Base-by-base conservation (phyloP, 2,888 invertebrate genomes). In the Protodeltote pygarga region DNA sequence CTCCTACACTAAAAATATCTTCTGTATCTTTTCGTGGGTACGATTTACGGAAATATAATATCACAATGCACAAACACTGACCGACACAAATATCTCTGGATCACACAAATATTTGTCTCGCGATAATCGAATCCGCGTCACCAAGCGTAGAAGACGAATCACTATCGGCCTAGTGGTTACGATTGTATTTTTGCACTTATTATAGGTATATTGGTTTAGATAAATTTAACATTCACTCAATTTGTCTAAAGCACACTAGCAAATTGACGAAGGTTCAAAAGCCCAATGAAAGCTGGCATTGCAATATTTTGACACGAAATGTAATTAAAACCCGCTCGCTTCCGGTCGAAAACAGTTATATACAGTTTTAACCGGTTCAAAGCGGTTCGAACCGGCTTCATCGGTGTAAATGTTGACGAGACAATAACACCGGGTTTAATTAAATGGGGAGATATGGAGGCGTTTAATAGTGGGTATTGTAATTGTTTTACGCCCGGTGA, bases 301-400 rank as follows among this genome's bases (percentile, higher is more conserved):
- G 59, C 59, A 48, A 41, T 54, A 65, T 63, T 65, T 66, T 51
- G 67, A 47, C 64, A 45, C 17, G 28, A 27, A 54, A 42, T 65
- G 65, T 66, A 63, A 65, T 66, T 66, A 65, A 64, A 66, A 47
- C 35, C 57, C 47, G 25, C 45, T 37, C 45, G 27, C 10, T 38
- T 57, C 39, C 41, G 41, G 29, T 16, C 21, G 31, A 28, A 23
- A 34, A 35, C 28, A 17, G 47, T 42, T 42, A 59, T 42, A 29
- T 32, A 13, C 57, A 27, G 57, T 37, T 57, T 24, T 27, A 21
- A 48, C 48, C 28, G 45, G 42, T 62, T 62, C 38, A 54, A 54
- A 54, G 14, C 41, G 27, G 47, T 48, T 41, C n/a, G 5, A 40
- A 38, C 46, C 38, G 27, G 50, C 45, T n/a, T n/a, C n/a, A 54